Base-by-base conservation (phyloP, 2,113 vertebrate genomes). In the Deroptyus accipitrinus region DNA sequence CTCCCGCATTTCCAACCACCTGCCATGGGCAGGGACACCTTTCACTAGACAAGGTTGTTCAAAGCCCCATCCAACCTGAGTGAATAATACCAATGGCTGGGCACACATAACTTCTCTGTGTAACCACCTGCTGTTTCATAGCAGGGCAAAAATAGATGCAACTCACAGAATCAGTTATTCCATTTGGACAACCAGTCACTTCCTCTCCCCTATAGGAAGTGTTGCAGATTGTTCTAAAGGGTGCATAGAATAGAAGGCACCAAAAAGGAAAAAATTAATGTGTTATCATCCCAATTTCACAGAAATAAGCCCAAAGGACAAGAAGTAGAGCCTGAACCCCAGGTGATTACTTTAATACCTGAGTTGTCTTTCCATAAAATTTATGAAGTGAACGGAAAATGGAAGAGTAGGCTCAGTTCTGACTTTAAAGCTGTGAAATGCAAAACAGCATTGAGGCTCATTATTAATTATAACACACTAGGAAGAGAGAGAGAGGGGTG, bases 381-480 rank as follows among this genome's bases (percentile, higher is more conserved):
- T 57, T 80, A 41, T 61, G 12, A 69, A 86, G 18, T 70, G 25
- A 92, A 39, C 0, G 0, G 28, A 69, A 63, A 39, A 77, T 3
- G 12, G 37, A 91, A 77, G 11, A 83, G 11, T 8, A 91, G 39
- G 13, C 16, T 85, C 17, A 41, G 33, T 63, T 94, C 87, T 88
- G 61, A 55, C 66, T 96, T 81, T 57, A 78, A 86, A 95, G 48
- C n/a, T 86, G 42, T 73, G 61, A 92, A 86, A 83, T 90, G 37
- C 20, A 75, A 92, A 94, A 85, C 67, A 84, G 55, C 77, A 37
- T 41, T 44, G 52, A 89, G 39, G 11, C 6, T 95, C 41, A 59
- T 93, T 94, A 93, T 94, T 97, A 94, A 95, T 94, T 97, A 90
- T 69, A 95, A 83, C 28, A 59, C 74, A 95, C 88, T 88, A 28